phyloP scores from a whole-genome alignment of 2,113 vertebrate genomes.

The Pelmatolapia mariae region DNA sequence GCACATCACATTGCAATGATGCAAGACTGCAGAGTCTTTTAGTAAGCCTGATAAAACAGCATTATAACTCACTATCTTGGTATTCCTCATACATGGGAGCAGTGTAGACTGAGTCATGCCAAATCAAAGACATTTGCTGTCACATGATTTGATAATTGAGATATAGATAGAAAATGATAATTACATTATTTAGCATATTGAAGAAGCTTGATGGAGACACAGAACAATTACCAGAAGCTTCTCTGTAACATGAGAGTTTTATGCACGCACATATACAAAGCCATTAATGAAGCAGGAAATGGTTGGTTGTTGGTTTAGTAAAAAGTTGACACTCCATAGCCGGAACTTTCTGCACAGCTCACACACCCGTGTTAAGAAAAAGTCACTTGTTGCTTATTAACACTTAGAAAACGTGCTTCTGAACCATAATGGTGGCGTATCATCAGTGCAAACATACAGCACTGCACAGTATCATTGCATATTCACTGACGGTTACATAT shows the following conservation, averaged over 20 bases:
- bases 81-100: neutral
- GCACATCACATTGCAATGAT: neutral
- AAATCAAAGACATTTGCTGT: neutral
- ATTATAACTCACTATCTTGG: neutral
- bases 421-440: neutral
- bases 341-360: neutral
- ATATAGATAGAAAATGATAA: neutral
- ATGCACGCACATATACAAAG: neutral
- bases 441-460: neutral
- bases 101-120: neutral
- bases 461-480: neutral
- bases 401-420: neutral
- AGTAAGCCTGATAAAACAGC: neutral
- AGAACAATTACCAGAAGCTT: neutral
- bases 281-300: neutral
- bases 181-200: neutral
- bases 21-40: neutral
- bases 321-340: slow-evolving; percentile 2
- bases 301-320: neutral
- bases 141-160: neutral
- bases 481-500: neutral
- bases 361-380: neutral
- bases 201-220: neutral
- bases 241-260: neutral
- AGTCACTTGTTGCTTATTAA: neutral